phyloP scores from a whole-genome alignment of 2,888 invertebrate genomes.

The Coecobrya sp. region DNA sequence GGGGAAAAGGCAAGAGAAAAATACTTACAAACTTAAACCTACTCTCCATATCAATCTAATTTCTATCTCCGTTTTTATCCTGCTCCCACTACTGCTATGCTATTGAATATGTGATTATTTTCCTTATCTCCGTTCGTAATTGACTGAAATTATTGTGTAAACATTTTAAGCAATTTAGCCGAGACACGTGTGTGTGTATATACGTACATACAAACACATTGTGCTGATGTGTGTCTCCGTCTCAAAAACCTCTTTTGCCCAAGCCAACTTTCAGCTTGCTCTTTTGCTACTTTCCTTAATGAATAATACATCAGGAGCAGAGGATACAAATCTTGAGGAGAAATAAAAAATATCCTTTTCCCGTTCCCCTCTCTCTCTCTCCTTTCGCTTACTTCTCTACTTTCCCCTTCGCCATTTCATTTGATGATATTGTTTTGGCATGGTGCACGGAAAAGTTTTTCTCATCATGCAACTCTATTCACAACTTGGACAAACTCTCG shows the following conservation, averaged over 20 bases:
- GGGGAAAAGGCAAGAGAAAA: not conserved
- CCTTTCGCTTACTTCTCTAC: not conserved
- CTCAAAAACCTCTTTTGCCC: not conserved
- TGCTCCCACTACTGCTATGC: no score
- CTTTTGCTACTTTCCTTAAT: conserved; percentile 29
- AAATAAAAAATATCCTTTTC: not conserved
- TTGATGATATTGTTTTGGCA: conserved; percentile 37
- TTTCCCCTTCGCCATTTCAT: conserved; percentile 27
- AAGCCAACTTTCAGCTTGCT: conserved; percentile 10
- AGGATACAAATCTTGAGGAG: not conserved
- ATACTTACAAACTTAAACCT: not conserved
- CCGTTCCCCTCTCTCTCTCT: not conserved
- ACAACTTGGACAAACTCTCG: not conserved
- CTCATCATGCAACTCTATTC: conserved; percentile 31
- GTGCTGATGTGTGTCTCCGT: not conserved
- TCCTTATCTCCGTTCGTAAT: conserved; percentile 61
- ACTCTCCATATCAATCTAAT: conserved; percentile 47
- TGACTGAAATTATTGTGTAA: conserved; percentile 54
- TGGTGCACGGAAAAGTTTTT: conserved; percentile 20
- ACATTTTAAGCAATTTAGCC: conserved; percentile 28
- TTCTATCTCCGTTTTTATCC: conserved; percentile 18
- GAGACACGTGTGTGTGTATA: not conserved
- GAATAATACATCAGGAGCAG: conserved; percentile 59
- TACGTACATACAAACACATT: no score
- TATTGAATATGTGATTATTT: conserved; percentile 53